phyloP scores from a whole-genome alignment of 2,113 vertebrate species.

The Sakesphorus luctuosus region DNA sequence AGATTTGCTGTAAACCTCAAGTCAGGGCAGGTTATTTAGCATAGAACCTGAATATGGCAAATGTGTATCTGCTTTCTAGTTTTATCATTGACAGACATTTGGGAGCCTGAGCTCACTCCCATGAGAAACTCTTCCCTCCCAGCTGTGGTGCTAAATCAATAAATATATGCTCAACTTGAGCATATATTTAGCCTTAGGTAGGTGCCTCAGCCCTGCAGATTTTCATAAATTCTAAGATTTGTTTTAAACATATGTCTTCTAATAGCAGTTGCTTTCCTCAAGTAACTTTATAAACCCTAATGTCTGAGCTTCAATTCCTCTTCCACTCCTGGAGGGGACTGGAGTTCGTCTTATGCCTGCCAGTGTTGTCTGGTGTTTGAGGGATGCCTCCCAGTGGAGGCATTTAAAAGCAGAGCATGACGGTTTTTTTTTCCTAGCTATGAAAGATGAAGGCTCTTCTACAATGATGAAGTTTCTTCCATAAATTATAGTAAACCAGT shows the following conservation, averaged over 20 bases:
- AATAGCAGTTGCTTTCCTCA: slow-evolving; percentile 14
- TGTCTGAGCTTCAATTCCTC: neutral
- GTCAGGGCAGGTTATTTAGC: neutral
- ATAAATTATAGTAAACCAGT: slow-evolving; percentile 21
- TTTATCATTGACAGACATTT: neutral
- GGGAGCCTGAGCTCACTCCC: neutral
- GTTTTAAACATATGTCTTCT: neutral
- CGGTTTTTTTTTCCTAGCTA: neutral
- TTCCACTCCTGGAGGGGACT: neutral
- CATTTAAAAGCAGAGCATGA: slow-evolving; percentile 2
- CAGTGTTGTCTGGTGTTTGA: slow-evolving; percentile 16
- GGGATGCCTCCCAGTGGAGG: slow-evolving; percentile 40
- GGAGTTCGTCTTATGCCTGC: neutral
- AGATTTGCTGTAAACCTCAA: neutral
- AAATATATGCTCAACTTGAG: neutral
- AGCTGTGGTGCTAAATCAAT: neutral
- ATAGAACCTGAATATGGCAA: neutral
- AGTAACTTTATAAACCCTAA: neutral
- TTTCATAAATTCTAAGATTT: neutral
- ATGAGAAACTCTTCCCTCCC: neutral
- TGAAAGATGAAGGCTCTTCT: neutral
- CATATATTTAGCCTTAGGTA: neutral
- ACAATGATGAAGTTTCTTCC: slow-evolving; percentile 1
- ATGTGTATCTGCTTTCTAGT: neutral
- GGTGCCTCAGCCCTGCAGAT: neutral